Evolutionary conservation across 2,797 vertebrate genomes (phyloP), one percentile per base, ranked within the genome.

Genomic region (Tarsius wallacei): DNA sequence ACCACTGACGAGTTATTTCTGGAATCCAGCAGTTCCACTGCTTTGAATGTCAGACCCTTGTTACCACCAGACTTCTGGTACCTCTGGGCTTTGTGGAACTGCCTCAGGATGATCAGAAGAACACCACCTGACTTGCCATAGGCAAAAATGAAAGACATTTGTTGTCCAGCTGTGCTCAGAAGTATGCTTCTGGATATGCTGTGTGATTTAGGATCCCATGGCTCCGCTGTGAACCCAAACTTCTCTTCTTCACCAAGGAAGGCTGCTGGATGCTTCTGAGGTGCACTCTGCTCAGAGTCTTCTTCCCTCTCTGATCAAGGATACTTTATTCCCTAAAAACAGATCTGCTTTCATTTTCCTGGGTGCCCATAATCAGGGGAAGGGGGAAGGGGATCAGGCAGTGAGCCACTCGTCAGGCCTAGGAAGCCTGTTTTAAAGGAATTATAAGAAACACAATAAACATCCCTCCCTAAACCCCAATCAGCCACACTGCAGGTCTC

Each of bases 371-470:
- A 77, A 68, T 36, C 73, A 11, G 21, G 42, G 21, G 16, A 31
- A 14, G 19, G 26, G 84, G 61, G 21, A 1, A 22, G 17, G 51
- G 21, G 16, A 26, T 12, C 16, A 26, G 87, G 66, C 53, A 84
- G 33, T 15, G 57, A 92, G 51, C 36, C 77, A 49, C 17, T 57
- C 11, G 28, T 63, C 53, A 82, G 77, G 81, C 80, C 82, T 63
- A 83, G 55, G 31, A 91, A 57, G 61, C 10, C 51, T 63, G 57
- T 87, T 95, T 97, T 49, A 94, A 95, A 95, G 73, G 66, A 51
- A 77, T 55, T 47, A n/a, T 24, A 71, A 91, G 57, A 92, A 94
- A 91, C 71, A 55, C 24, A 68, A 74, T 87, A 91, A 93, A 89
- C 24, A 57, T 47, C 11, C 2, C 64, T 90, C 76, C 63, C n/a